Conservation (phyloP, 2,797 vertebrate species). For the Cyclopterus lumpus region DNA sequence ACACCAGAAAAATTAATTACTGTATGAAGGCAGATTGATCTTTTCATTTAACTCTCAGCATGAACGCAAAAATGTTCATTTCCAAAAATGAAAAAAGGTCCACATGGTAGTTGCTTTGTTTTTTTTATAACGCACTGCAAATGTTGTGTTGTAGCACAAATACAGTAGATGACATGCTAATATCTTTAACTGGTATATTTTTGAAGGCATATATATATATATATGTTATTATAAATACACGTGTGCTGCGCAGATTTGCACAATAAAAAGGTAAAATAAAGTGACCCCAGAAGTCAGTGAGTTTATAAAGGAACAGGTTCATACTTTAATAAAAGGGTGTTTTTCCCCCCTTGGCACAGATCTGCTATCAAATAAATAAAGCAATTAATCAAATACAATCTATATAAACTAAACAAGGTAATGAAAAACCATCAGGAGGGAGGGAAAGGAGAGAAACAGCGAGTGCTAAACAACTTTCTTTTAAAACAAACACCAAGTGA, state of each 20-base stretch:
- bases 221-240: not conserved
- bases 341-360: constrained; percentile 83
- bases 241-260: not conserved
- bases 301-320: constrained; percentile 79
- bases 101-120: not conserved
- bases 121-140: not conserved
- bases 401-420: constrained; percentile 85
- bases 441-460: constrained; percentile 41
- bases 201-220: not conserved
- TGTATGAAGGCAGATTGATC: not conserved
- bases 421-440: constrained; percentile 64
- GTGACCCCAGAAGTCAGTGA: constrained; percentile 30
- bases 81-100: not conserved
- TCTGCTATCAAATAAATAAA: constrained; percentile 91
- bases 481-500: constrained; percentile 75
- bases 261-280: not conserved
- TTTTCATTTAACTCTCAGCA: not conserved
- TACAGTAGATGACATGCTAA: not conserved
- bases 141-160: not conserved
- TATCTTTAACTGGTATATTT: not conserved
- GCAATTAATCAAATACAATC: constrained; percentile 87
- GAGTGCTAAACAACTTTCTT: constrained; percentile 70
- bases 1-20: not conserved
- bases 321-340: constrained; percentile 89
- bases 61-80: not conserved